These are phyloP conservation scores for Aythya fuligula DNA, from an alignment of 2,797 vertebrate species.

Conservation along the genomic window DNA sequence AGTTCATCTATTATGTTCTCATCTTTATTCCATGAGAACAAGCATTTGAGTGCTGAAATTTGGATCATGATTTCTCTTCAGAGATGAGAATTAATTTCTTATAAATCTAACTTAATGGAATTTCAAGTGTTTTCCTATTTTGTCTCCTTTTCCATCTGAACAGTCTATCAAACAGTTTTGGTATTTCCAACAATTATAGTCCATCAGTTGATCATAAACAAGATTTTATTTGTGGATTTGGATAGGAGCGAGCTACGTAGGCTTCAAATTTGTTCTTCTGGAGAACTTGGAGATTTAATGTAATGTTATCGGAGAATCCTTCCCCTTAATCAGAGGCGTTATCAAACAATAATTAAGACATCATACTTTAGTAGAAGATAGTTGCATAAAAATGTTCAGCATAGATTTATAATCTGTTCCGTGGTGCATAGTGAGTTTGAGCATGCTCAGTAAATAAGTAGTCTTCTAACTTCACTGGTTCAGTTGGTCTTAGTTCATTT, in stretches of 20 bases:
- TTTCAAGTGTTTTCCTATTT: background rate
- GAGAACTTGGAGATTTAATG: constrained; percentile 15
- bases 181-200: background rate
- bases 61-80: background rate
- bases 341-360: background rate
- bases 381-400: background rate
- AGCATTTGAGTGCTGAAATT: background rate
- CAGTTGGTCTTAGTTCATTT: constrained; percentile 44
- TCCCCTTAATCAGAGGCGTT: background rate
- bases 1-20: background rate
- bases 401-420: background rate
- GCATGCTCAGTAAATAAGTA: constrained; percentile 82
- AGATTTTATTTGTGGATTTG: constrained; percentile 31
- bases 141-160: background rate
- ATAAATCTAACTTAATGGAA: background rate
- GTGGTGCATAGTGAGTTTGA: constrained; percentile 72
- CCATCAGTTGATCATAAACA: background rate
- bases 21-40: background rate
- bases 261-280: constrained; percentile 32
- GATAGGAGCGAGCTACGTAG: background rate
- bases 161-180: background rate
- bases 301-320: constrained; percentile 5
- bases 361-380: background rate
- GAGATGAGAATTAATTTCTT: constrained; percentile 1
- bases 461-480: constrained; percentile 51